phyloP scores from a whole-genome alignment of 2,113 vertebrate genomes.

The Arothron firmamentum region DNA sequence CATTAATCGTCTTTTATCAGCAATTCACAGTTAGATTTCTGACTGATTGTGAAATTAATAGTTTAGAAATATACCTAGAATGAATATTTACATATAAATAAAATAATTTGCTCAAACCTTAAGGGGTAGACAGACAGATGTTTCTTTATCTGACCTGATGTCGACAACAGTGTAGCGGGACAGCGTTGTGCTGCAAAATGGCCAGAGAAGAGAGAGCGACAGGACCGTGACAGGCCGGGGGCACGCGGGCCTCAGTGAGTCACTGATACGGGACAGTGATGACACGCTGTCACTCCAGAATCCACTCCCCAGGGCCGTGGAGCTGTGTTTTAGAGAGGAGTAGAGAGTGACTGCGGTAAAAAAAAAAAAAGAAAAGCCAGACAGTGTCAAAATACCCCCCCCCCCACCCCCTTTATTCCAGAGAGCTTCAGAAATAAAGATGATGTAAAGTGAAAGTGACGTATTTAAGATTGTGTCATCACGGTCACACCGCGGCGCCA shows the following conservation, averaged over 20 bases:
- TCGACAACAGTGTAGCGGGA: conserved; percentile 36
- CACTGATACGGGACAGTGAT: conserved; percentile 64
- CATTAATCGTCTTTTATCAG: no score
- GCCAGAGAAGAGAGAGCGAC: conserved; percentile 57
- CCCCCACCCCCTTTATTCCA: not conserved
- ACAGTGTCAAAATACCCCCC: not conserved
- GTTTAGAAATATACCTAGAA: not conserved
- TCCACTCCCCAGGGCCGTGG: conserved; percentile 51
- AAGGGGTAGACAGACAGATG: not conserved
- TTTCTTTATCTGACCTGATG: conserved; percentile 22
- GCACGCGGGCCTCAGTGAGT: conserved; percentile 65
- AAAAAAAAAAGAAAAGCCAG: conserved; percentile 10
- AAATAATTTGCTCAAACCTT: not conserved
- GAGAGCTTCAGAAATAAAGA: conserved; percentile 6
- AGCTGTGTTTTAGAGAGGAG: conserved; percentile 42
- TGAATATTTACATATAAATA: no score
- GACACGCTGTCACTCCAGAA: conserved; percentile 63
- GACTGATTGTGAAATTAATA: not conserved
- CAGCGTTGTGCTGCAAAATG: conserved; percentile 38
- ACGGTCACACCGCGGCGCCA: not conserved
- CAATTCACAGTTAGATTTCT: not conserved
- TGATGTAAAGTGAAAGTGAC: conserved; percentile 7
- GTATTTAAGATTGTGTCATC: conserved; percentile 6
- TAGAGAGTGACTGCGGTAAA: conserved; percentile 21
- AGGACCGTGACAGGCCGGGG: conserved; percentile 62